Evolutionary conservation across 2,888 invertebrate genomes (phyloP), one percentile per base, ranked within the genome.

Genomic region (Alloscopus bannaensis): DNA sequence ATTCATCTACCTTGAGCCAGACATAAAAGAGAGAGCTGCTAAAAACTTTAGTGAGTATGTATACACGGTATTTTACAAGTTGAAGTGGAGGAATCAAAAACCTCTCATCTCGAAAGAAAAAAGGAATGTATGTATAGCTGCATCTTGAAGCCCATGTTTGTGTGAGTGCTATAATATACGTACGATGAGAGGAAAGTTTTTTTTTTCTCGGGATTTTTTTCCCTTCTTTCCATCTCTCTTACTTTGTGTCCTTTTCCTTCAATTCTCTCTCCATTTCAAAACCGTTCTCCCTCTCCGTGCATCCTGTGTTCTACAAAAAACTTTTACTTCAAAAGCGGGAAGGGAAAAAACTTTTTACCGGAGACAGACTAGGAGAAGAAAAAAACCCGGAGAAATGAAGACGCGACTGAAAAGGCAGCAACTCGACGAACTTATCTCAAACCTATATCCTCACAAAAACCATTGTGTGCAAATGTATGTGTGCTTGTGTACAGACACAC

Each of bases 191-290:
- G n/a, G 47, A 47, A 47, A 47, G 47, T 47, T 47, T 47, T n/a
- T n/a, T n/a, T n/a, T n/a, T n/a, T n/a, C n/a, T n/a, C n/a, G n/a
- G 4, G 47, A 47, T 6, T 11, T 47, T 47, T 47, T 36, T 36
- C 36, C 36, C 36, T 36, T 47, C 47, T 47, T 18, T 47, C 47
- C 18, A 11, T 47, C 47, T 47, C 47, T 47, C 47, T 47, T 47
- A 47, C 47, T 47, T 47, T 47, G 11, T 47, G 47, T n/a, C 47
- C 47, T 47, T 47, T 36, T n/a, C 47, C n/a, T 47, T 47, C 47
- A 47, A 47, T 47, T 47, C 47, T 47, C 47, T 47, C 47, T 47
- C n/a, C n/a, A n/a, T 47, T 47, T 47, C 47, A 47, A 47, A n/a
- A 47, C 47, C 47, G 18, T 47, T 47, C 18, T 47, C 47, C 47